Evolutionary conservation across 2,113 vertebrate species (phyloP), one percentile per base, ranked within the genome.

Genomic region (Amblyopsis rosae): DNA sequence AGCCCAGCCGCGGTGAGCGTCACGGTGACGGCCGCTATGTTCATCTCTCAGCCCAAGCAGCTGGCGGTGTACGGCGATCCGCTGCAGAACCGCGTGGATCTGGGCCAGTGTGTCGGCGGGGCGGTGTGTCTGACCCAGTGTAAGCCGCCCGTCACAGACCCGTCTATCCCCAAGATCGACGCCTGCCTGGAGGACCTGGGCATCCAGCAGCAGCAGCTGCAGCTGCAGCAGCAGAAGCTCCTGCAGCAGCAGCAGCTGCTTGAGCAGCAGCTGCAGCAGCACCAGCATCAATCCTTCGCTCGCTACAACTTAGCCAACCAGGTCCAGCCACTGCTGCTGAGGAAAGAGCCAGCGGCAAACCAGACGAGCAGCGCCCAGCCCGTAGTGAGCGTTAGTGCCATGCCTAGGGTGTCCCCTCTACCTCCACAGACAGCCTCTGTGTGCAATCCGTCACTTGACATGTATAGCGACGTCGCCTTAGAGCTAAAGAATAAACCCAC

Each of bases 11-110:
- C 95, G 0, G 90, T 96, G 2, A 85, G 95, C 77, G 92, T 98
- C 69, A 98, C 96, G 67, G 93, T 97, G 0, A 93, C 96, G 71
- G 93, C 95, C 6, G 93, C 96, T 16, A 84, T 96, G 90, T 93
- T 97, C 62, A 90, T 95, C 81, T 94, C 96, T 0, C 96, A 96
- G 84, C 88, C 94, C 56, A 99, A 98, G 81, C 94, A 95, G 47
- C 95, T 93, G 0, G 75, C 95, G 3, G 91, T 99, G 35, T 99
- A 99, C 16, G 96, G 97, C 80, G 98, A 99, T 87, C 96, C 98
- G 56, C 93, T 96, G 84, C 96, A 97, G 86, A 98, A 94, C 81
- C 94, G 96, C 70, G 86, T 98, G 8, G 98, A 99, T 88, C 94
- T 98, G 0, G 97, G 97, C 6, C 97, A 99, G 82, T 94, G 95